Evolutionary conservation across 2,113 vertebrate species (phyloP).

Genomic region (Hemibagrus wyckioides): DNA sequence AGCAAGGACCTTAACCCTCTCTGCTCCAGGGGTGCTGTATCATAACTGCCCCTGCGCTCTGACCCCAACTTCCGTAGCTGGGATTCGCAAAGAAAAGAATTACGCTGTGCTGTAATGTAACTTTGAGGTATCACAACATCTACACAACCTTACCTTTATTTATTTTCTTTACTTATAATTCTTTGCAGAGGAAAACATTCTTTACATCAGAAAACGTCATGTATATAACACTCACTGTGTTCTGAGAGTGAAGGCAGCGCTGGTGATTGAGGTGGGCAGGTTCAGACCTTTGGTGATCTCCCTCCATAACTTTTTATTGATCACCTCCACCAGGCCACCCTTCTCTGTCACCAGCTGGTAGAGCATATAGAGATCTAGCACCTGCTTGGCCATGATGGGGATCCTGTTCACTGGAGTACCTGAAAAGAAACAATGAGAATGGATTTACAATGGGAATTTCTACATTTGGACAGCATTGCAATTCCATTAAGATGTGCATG

Average conservation of each 20-base stretch:
- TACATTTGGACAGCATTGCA: background rate
- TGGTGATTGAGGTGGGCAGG: slow-evolving; percentile 98
- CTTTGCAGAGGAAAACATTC: too few relatives aligned
- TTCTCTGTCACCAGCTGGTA: slow-evolving; percentile 96
- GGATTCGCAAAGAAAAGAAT: too few relatives aligned
- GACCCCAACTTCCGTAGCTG: too few relatives aligned
- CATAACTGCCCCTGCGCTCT: too few relatives aligned
- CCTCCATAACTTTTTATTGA: slow-evolving; percentile 98
- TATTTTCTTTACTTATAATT: background rate
- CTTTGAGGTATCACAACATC: too few relatives aligned
- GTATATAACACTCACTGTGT: slow-evolving; percentile 86
- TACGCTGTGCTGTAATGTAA: too few relatives aligned
- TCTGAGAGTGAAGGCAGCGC: slow-evolving; percentile 95
- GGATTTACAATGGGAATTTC: background rate
- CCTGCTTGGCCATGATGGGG: slow-evolving; percentile 99
- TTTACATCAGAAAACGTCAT: too few relatives aligned
- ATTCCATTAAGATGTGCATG: background rate
- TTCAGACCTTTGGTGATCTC: slow-evolving; percentile 98
- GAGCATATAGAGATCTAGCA: slow-evolving; percentile 94
- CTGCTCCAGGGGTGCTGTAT: too few relatives aligned
- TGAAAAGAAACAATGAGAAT: slow-evolving; percentile 55
- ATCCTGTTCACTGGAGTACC: slow-evolving; percentile 97
- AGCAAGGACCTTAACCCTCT: too few relatives aligned
- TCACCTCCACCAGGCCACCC: slow-evolving; percentile 95
- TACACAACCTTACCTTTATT: background rate